These are phyloP conservation scores for Epicampocera succincta DNA, from an alignment of 2,888 invertebrate species.

Conservation along the genomic window DNA sequence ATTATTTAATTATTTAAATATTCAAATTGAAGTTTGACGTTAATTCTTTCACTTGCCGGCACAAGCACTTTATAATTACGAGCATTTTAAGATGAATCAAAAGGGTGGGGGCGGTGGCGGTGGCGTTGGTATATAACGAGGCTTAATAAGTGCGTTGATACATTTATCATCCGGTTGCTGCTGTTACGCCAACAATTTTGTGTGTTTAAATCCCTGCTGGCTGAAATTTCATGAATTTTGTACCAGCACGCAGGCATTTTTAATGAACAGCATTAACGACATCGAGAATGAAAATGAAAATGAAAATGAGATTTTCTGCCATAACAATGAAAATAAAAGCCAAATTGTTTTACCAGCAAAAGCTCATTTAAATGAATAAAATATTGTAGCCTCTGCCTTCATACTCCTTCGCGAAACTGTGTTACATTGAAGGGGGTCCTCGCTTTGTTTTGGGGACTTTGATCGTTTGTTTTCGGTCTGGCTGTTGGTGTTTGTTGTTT, in stretches of 20 bases:
- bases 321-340: not conserved
- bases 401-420: constrained; percentile 27
- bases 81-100: not conserved
- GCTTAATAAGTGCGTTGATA: constrained; percentile 63
- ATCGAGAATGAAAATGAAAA: constrained; percentile 3
- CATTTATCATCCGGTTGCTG: constrained; percentile 55
- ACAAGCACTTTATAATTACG: constrained; percentile 47
- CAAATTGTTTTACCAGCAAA: constrained; percentile 37
- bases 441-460: not conserved
- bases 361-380: constrained; percentile 65
- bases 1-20: constrained; percentile 58
- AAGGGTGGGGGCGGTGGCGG: not conserved
- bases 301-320: not conserved
- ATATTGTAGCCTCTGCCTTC: constrained; percentile 38
- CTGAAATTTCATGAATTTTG: constrained; percentile 58
- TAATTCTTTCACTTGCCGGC: constrained; percentile 43
- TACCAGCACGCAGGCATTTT: constrained; percentile 57
- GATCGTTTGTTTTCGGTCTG: not conserved
- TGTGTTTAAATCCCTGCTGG: constrained; percentile 53
- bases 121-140: constrained; percentile 36
- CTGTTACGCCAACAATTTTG: not conserved
- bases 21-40: constrained; percentile 41
- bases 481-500: constrained; percentile 35
- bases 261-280: constrained; percentile 59
- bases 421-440: constrained; percentile 7